phyloP scores from a whole-genome alignment of 30 jellyfish, hydroid and myxozoan genomes.

The Cassiopea xamachana region DNA sequence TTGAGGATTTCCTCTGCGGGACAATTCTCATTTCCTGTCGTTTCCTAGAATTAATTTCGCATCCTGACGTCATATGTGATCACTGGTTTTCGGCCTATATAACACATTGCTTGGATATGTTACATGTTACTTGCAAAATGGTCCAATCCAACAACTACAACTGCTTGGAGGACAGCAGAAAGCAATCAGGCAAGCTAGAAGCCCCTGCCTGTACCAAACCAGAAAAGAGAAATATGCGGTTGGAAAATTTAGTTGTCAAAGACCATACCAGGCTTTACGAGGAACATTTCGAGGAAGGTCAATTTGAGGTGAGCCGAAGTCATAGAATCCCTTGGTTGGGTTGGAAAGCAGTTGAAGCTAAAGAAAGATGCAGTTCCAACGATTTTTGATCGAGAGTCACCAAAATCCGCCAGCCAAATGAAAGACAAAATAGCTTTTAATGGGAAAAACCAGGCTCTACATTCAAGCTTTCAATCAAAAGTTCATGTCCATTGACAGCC shows the following conservation, averaged over 20 bases:
- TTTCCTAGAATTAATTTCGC: neutral
- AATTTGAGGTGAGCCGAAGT: conserved; percentile 16
- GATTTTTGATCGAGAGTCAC: neutral
- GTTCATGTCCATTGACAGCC: neutral
- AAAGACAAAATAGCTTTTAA: neutral
- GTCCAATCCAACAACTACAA: neutral
- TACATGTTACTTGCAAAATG: neutral
- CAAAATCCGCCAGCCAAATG: neutral
- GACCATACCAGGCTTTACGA: conserved; percentile 14
- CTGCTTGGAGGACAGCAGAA: neutral
- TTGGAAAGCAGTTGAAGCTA: neutral
- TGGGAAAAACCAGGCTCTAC: neutral
- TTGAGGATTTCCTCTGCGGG: neutral
- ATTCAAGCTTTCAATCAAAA: neutral
- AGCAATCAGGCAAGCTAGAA: neutral
- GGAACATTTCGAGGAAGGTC: conserved; percentile 4
- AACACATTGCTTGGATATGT: neutral
- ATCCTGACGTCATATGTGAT: conserved; percentile 14
- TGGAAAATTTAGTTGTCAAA: conserved; percentile 5
- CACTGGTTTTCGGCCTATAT: conserved; percentile 1
- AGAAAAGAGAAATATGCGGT: neutral
- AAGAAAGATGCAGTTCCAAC: conserved; percentile 29
- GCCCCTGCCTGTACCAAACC: neutral
- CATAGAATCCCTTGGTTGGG: conserved; percentile 17
- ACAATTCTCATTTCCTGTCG: conserved; percentile 26